A percentile compares a stretch with the other conserved stretches of the same genome.
Evolutionary conservation across 2,888 invertebrate genomes (phyloP).

Genomic region (Pachycephus smyrnensis): DNA sequence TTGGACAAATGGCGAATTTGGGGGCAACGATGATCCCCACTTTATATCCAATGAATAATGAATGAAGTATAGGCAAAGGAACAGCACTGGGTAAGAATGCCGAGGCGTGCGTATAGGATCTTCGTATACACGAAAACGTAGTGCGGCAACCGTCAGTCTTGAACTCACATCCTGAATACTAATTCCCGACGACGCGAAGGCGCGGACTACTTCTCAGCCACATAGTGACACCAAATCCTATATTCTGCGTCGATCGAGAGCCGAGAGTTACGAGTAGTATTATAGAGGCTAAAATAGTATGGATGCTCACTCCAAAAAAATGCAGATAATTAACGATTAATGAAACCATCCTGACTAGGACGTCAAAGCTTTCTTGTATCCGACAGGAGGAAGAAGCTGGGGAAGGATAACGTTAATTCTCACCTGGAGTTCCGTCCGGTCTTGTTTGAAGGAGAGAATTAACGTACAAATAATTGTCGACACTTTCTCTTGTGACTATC

Average conservation of each 20-base stretch:
- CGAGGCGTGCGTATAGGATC: constrained; percentile 5
- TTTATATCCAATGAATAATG: constrained; percentile 32
- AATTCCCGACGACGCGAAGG: constrained; percentile 50
- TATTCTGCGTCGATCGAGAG: constrained; percentile 47
- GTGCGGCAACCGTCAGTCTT: constrained; percentile 30
- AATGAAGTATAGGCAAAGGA: constrained; percentile 25
- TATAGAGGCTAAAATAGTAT: too few species aligned
- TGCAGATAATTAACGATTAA: too few species aligned
- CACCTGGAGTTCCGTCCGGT: too few species aligned
- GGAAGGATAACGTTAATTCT: too few species aligned
- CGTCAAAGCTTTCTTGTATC: too few species aligned
- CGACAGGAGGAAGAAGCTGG: too few species aligned
- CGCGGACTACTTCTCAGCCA: constrained; percentile 59
- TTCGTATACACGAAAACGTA: constrained; percentile 23
- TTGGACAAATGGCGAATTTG: too few species aligned
- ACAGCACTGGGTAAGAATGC: constrained; percentile 11
- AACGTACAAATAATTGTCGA: constrained; percentile 17
- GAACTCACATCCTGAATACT: constrained; percentile 59
- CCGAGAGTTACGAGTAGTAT: constrained; percentile 19
- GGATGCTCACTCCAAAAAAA: too few species aligned
- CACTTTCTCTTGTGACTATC: constrained; percentile 7
- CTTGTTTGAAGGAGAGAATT: constrained; percentile 12
- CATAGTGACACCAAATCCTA: constrained; percentile 64
- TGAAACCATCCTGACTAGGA: too few species aligned
- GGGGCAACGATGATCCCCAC: too few species aligned